A percentile compares a stretch with the other conserved stretches of the same genome.
Conservation (phyloP, 1,140 invertebrate species). For the Drosophila ohnishii region DNA sequence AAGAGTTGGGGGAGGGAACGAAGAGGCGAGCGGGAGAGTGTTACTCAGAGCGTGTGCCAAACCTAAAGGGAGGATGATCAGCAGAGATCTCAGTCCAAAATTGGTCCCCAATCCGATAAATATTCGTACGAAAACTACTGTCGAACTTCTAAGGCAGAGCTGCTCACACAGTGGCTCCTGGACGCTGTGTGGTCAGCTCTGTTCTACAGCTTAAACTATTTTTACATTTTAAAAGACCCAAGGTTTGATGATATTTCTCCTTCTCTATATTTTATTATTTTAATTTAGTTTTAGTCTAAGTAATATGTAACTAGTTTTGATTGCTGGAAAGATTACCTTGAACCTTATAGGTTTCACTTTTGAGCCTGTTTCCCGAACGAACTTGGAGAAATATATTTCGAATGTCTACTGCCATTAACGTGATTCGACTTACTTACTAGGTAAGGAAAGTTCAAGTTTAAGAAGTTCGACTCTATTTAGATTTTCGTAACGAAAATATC, state of each 20-base stretch:
- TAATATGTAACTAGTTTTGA: neutral
- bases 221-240: neutral
- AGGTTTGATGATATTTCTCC: neutral
- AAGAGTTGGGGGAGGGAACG: neutral
- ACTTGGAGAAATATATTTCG: neutral
- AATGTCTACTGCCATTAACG: conserved; percentile 6
- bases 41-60: conserved; percentile 72
- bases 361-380: neutral
- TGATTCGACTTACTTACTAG: conserved; percentile 2
- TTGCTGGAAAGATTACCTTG: neutral
- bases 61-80: conserved; percentile 21
- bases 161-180: neutral
- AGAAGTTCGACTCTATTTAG: conserved; percentile 1
- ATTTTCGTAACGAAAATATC: neutral
- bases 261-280: neutral
- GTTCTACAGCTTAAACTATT: neutral
- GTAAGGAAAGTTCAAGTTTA: neutral
- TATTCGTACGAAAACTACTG: neutral
- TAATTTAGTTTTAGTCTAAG: neutral
- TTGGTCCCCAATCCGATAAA: conserved; percentile 7
- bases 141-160: conserved; percentile 6
- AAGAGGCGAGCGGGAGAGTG: conserved; percentile 24
- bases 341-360: conserved; percentile 12
- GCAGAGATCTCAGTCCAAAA: conserved; percentile 19
- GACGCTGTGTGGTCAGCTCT: neutral